Evolutionary conservation across 1,140 invertebrate genomes (phyloP), one percentile per base, ranked within the genome.

Genomic region (Drosophila dunni): DNA sequence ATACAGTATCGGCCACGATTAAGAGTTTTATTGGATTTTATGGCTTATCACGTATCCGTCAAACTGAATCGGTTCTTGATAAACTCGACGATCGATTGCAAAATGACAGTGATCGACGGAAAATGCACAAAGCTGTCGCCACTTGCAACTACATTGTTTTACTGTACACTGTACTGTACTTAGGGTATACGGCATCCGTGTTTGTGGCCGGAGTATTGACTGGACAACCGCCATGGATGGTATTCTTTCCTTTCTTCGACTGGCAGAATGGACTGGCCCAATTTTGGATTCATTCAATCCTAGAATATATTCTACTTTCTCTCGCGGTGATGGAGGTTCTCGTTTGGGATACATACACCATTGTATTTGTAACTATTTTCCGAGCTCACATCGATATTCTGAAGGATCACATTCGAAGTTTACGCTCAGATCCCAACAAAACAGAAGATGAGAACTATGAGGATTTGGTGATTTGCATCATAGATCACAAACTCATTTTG

Each of bases 401-500:
- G 4, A 61, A 45, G 20, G 51, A 86, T 60, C 75, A 79, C 0
- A 63, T 85, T 0, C 40, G 54, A 3, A 48, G 67, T n/a, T 57
- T 86, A 24, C 63, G 82, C 1, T 40, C 9, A 2, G 36, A 79
- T 44, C 38, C 40, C 0, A 7, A 29, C 4, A 51, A 51, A 1
- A 64, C 53, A 6, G 65, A 86, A 13, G 33, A 36, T 8, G 45
- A 85, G 15, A 50, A 56, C 40, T 82, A 79, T 4, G 50, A 76
- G 10, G 66, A 82, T 1, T 44, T 85, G 13, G 82, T 85, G 8
- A 36, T 11, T 15, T 79, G 75, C 53, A 86, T 85, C 15, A 67
- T 36, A 17, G 61, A 86, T 45, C 75, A 85, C 42, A 67, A 70
- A 0, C 40, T 45, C 0, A 81, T 81, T 11, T 20, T 81, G 3